Conservation (phyloP, 2,888 invertebrate genomes). For the Formica aserva region DNA sequence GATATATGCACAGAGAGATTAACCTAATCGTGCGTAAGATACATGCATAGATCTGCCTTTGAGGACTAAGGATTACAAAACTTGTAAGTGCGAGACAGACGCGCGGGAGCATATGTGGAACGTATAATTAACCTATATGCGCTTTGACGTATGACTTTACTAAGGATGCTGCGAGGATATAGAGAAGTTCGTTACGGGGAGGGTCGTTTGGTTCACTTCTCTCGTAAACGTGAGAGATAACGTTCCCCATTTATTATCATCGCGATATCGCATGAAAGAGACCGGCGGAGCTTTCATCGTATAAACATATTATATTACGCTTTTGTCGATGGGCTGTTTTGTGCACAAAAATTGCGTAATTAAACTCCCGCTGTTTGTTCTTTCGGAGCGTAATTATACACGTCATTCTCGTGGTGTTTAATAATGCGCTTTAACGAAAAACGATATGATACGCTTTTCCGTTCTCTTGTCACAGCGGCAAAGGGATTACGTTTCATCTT, state of each 20-base stretch:
- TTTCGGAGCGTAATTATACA: constrained; percentile 47
- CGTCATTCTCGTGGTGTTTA: constrained; percentile 48
- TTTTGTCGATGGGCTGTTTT: constrained; percentile 50
- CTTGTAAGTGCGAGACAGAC: constrained; percentile 32
- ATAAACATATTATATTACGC: constrained; percentile 54
- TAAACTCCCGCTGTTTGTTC: constrained; percentile 51
- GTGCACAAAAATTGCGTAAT: constrained; percentile 53
- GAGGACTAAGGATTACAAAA: constrained; percentile 45
- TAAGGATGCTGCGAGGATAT: constrained; percentile 36
- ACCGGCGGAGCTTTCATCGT: constrained; percentile 42
- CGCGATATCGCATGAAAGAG: constrained; percentile 53
- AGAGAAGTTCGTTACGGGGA: constrained; percentile 14
- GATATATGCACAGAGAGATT: constrained; percentile 20
- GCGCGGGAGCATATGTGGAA: constrained; percentile 57
- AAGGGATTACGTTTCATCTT: constrained; percentile 55
- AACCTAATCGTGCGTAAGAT: constrained; percentile 56
- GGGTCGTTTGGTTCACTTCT: constrained; percentile 43
- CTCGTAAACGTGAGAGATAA: constrained; percentile 51
- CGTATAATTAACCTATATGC: constrained; percentile 68
- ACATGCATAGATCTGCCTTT: constrained; percentile 46
- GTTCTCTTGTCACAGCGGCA: constrained; percentile 12
- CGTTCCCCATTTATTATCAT: constrained; percentile 48
- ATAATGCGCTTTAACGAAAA: constrained; percentile 53
- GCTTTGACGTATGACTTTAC: constrained; percentile 57
- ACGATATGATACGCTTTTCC: constrained; percentile 36